A percentile compares a stretch with the other conserved stretches of the same genome.
phyloP scores from a whole-genome alignment of 2,797 vertebrate species.

The Todus mexicanus region DNA sequence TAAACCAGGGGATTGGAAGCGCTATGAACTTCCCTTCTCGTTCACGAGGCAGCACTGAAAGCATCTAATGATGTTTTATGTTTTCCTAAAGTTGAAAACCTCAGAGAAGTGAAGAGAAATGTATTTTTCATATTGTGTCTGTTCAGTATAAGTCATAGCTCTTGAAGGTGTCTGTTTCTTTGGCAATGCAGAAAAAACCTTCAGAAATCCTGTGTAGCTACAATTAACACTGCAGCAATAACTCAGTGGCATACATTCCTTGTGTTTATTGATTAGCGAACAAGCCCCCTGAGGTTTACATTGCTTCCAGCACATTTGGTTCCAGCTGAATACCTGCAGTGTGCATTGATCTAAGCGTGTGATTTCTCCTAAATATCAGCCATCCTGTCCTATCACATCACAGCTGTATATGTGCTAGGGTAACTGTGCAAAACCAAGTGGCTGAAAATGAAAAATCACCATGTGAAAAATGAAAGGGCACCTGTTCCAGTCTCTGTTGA shows the following conservation, averaged over 20 bases:
- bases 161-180: not conserved
- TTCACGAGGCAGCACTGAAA: not conserved
- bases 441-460: constrained; percentile 27
- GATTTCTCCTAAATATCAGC: constrained; percentile 63
- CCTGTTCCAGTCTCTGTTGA: constrained; percentile 3
- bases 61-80: not conserved
- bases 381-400: constrained; percentile 13
- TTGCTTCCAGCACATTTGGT: constrained; percentile 58
- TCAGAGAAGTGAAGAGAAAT: not conserved
- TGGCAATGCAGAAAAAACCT: not conserved
- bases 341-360: constrained; percentile 62
- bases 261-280: constrained; percentile 62
- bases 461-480: constrained; percentile 36
- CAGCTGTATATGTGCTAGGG: not conserved
- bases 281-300: constrained; percentile 51
- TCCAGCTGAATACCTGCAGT: constrained; percentile 71
- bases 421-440: not conserved
- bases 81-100: not conserved
- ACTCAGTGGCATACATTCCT: constrained; percentile 37
- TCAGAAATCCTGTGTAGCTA: not conserved
- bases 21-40: not conserved
- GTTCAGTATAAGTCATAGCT: not conserved
- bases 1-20: not conserved
- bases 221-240: constrained; percentile 57
- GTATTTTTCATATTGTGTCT: not conserved